Conservation (phyloP, 2,797 vertebrate species). For the Thaleichthys pacificus region DNA sequence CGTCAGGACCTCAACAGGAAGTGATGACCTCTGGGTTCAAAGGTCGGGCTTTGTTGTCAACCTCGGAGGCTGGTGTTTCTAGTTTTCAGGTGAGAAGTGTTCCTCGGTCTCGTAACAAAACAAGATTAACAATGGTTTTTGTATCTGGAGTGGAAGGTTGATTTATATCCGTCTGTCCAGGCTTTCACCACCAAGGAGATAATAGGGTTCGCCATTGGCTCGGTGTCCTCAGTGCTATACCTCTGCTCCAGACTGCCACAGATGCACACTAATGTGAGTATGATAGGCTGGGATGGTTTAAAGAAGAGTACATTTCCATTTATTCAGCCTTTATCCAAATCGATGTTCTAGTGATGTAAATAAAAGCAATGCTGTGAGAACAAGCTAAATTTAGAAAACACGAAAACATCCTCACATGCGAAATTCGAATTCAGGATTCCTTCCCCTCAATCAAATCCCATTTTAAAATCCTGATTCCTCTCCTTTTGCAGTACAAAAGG, state of each 20-base stretch:
- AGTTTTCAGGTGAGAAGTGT: slow-evolving; percentile 42
- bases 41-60: slow-evolving; percentile 78
- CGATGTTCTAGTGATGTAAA: no score
- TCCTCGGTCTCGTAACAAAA: background rate
- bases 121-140: background rate
- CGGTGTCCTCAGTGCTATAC: slow-evolving; percentile 88
- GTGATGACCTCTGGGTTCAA: slow-evolving; percentile 49
- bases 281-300: background rate
- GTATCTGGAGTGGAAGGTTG: background rate
- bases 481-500: slow-evolving; percentile 78
- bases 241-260: slow-evolving; percentile 89
- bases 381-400: background rate
- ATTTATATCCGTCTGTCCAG: slow-evolving; percentile 62
- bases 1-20: background rate
- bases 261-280: slow-evolving; percentile 92
- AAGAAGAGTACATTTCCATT: background rate
- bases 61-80: accelerated
- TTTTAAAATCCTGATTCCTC: background rate
- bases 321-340: no score
- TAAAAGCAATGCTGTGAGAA: background rate
- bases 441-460: background rate
- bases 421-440: background rate
- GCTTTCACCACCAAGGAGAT: slow-evolving; percentile 83
- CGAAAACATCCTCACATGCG: background rate
- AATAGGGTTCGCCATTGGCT: slow-evolving; percentile 86